These are phyloP conservation scores for Hipparchia sbordonii DNA, from an alignment of 2,888 invertebrate genomes.

Conservation along the genomic window DNA sequence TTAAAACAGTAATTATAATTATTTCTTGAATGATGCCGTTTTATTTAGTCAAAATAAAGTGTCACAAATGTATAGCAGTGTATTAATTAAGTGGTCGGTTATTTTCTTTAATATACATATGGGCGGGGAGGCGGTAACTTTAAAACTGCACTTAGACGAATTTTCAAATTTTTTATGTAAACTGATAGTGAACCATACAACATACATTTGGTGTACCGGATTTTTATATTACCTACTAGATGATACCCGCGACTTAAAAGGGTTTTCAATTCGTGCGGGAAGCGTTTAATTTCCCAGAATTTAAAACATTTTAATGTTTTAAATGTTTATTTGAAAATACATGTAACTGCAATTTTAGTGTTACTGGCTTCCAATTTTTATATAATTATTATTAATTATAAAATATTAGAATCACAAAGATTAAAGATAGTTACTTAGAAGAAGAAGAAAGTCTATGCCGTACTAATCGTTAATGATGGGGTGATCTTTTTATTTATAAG, in stretches of 20 bases:
- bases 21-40: neutral
- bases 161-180: no score
- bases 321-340: no score
- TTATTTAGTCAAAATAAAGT: constrained; percentile 22
- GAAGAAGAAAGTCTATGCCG: neutral
- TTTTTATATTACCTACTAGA: no score
- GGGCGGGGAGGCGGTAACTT: no score
- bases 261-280: no score
- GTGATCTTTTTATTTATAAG: neutral
- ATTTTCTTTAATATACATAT: neutral
- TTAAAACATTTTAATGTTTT: no score
- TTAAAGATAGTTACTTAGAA: neutral
- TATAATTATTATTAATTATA: neutral
- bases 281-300: no score
- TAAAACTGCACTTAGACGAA: no score
- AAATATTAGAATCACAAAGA: neutral
- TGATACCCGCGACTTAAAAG: no score
- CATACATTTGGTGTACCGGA: no score
- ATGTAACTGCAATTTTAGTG: no score
- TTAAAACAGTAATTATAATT: neutral
- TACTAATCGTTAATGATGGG: neutral
- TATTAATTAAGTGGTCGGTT: neutral
- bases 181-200: no score
- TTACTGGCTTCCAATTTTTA: neutral
- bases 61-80: constrained; percentile 2